Conservation (phyloP, 2,113 vertebrate species). For the Malurus melanocephalus region DNA sequence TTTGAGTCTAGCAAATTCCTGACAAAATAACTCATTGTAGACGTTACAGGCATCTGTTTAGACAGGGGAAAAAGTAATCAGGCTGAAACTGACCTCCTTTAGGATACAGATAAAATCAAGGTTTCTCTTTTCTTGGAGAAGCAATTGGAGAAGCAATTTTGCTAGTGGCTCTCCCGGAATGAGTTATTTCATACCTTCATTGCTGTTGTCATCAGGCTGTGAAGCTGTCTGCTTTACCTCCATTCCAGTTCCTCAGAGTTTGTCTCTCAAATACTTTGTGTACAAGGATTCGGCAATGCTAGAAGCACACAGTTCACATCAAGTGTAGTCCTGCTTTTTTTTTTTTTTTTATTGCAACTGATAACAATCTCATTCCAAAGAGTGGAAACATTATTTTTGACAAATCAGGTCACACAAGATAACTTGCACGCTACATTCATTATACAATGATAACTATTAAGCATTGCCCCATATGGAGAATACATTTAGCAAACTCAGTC, state of each 20-base stretch:
- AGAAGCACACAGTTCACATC: neutral
- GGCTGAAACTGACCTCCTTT: neutral
- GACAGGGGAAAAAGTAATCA: neutral
- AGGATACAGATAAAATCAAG: neutral
- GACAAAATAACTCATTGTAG: neutral
- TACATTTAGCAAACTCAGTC: slow-evolving; percentile 12
- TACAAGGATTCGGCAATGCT: rapidly evolving
- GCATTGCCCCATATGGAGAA: slow-evolving; percentile 11
- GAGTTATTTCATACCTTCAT: neutral
- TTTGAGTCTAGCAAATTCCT: neutral
- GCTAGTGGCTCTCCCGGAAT: neutral
- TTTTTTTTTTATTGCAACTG: neutral
- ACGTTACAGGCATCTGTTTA: neutral
- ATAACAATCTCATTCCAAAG: slow-evolving; percentile 34
- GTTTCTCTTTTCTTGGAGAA: neutral
- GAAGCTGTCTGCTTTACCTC: neutral
- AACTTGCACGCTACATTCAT: neutral
- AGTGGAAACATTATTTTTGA: slow-evolving; percentile 27
- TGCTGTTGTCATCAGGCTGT: neutral
- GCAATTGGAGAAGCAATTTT: neutral
- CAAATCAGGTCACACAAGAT: slow-evolving; percentile 5
- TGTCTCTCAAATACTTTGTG: neutral
- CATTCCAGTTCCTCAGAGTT: neutral
- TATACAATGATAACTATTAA: neutral
- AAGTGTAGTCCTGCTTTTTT: neutral